Base-by-base conservation (phyloP, 2,113 vertebrate species). In the Cranoglanis bouderius region DNA sequence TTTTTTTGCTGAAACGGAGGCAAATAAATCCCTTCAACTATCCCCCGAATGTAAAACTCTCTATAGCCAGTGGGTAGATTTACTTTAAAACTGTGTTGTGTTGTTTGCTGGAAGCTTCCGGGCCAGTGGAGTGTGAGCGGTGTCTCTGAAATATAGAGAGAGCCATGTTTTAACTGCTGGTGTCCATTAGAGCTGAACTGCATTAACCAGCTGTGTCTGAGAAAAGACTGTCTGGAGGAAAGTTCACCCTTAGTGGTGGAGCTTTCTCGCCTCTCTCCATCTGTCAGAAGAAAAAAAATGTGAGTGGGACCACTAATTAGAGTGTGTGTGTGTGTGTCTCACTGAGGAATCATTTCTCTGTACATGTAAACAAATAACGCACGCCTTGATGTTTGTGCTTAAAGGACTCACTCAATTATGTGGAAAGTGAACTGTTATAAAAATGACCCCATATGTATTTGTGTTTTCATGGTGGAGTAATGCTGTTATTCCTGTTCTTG, bases 231-330 rank as follows among this genome's bases (percentile, higher is more conserved):
- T 90, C 80, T 85, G 32, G 89, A 88, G 84, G 46, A 88, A 67
- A 51, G 18, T 55, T 16, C 10, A 0, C 26, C 82, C 32, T 65
- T 82, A 65, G 14, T 32, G 35, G 38, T 18, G 70, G 80, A 32
- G 72, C 43, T 75, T 84, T 49, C 38, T 46, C n/a, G 8, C 61
- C 67, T 46, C 51, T 26, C 38, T 35, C 85, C 85, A n/a, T 87
- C 88, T 88, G 75, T 70, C 82, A 85, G 35, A 29, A 40, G 49
- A 74, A 46, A 35, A 46, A 35, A 57, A 40, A 40, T n/a, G 29
- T 21, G 24, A 90, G 14, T n/a, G 2, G 2, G 0, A 72, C 74
- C 40, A 61, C 82, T 89, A 87, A 91, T 91, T 87, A 75, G 82
- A 70, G 46, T 87, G 35, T 4, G 63, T 13, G 24, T 61, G 53